A percentile compares a stretch with the other conserved stretches of the same genome.
These are phyloP conservation scores for Melinaea marsaeus DNA, from an alignment of 2,888 invertebrate species.

Conservation along the genomic window DNA sequence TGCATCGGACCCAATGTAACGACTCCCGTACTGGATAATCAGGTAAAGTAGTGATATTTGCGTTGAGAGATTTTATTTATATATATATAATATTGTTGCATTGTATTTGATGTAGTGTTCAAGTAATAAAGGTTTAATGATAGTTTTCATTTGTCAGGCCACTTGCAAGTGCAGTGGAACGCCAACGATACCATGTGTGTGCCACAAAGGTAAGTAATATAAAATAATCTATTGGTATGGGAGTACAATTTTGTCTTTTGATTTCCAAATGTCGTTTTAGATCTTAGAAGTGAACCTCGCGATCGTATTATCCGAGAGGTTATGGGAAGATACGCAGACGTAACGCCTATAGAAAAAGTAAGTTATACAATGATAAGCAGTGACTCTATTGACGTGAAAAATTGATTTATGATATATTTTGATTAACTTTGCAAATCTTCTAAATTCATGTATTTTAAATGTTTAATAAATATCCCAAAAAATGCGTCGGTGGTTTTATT, in stretches of 20 bases:
- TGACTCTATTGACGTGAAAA: slow-evolving; percentile 29
- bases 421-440: neutral
- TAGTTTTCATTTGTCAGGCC: slow-evolving; percentile 36
- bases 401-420: slow-evolving; percentile 4
- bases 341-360: slow-evolving; percentile 52
- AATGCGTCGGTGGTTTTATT: slow-evolving; percentile 53
- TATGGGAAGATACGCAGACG: slow-evolving; percentile 52
- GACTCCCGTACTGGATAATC: slow-evolving; percentile 24
- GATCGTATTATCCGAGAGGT: slow-evolving; percentile 59
- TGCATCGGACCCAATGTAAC: neutral
- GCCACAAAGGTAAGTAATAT: slow-evolving; percentile 45
- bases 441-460: slow-evolving; percentile 1
- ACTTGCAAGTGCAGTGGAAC: slow-evolving; percentile 38
- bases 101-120: too few relatives aligned
- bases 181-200: slow-evolving; percentile 36
- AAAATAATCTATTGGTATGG: slow-evolving; percentile 27
- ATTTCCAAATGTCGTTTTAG: slow-evolving; percentile 50
- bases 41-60: slow-evolving; percentile 28
- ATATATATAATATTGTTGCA: too few relatives aligned
- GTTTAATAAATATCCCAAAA: slow-evolving; percentile 15
- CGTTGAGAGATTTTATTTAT: too few relatives aligned
- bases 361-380: slow-evolving; percentile 48
- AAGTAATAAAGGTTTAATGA: too few relatives aligned
- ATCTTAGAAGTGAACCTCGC: slow-evolving; percentile 47
- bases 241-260: slow-evolving; percentile 31